Evolutionary conservation across 2,888 invertebrate species (phyloP).

Genomic region (Torymus aiolomorphi): DNA sequence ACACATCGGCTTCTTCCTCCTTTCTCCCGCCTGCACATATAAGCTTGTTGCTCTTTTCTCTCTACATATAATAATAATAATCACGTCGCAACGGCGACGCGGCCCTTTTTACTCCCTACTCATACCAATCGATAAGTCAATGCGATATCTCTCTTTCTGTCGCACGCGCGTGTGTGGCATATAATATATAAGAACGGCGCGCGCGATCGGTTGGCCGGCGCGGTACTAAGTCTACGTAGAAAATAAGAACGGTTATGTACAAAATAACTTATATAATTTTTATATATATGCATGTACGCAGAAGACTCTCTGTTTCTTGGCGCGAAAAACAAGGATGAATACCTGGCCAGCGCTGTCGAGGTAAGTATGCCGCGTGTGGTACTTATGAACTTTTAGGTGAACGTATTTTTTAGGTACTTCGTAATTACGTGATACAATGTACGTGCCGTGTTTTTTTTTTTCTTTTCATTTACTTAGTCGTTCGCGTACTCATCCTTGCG

Average conservation of each 20-base stretch:
- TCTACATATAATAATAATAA: too few relatives aligned
- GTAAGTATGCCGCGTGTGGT: not conserved
- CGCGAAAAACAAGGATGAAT: slow-evolving; percentile 33
- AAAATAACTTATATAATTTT: slow-evolving; percentile 2
- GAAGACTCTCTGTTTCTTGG: slow-evolving; percentile 11
- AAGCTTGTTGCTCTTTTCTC: too few relatives aligned
- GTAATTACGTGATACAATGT: not conserved
- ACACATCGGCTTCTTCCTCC: slow-evolving; percentile 20
- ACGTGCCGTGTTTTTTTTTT: not conserved
- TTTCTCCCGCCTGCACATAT: too few relatives aligned
- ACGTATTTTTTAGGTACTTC: not conserved
- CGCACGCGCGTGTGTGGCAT: too few relatives aligned
- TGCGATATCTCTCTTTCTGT: too few relatives aligned
- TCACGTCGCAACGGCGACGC: too few relatives aligned
- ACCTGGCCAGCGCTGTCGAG: not conserved
- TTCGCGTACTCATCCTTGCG: slow-evolving; percentile 35
- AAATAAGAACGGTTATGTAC: slow-evolving; percentile 43
- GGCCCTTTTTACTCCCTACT: too few relatives aligned
- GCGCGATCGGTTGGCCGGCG: too few relatives aligned
- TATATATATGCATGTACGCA: not conserved
- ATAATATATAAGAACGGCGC: too few relatives aligned
- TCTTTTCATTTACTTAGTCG: not conserved
- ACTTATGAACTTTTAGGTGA: not conserved
- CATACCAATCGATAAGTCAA: too few relatives aligned
- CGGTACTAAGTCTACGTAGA: too few relatives aligned